Base-by-base conservation (phyloP, 2,797 vertebrate species). In the Delichon dasypus region DNA sequence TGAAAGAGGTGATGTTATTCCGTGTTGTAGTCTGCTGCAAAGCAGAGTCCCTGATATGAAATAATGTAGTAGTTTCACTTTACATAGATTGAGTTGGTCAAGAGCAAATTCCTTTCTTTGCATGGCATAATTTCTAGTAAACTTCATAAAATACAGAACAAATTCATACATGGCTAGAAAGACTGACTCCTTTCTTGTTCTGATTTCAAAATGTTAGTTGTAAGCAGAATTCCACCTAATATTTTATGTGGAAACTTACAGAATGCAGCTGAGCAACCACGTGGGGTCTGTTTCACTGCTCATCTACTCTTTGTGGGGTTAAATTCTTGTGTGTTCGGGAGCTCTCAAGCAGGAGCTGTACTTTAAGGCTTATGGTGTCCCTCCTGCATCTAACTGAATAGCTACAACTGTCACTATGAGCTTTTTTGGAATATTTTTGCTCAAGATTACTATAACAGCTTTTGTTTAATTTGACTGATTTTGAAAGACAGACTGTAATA, bases 381-480 rank as follows among this genome's bases (percentile, higher is more conserved):
- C 9, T 11, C 12, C 8, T 42, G 22, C 11, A 25, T 60, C 34
- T 83, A 16, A 26, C 8, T 75, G 25, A 76, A 38, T 38, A 57
- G 27, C 7, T 58, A 36, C 44, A 29, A 9, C n/a, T 51, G 9
- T 48, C 47, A 36, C 38, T 36, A 3, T 25, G 14, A 72, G n/a
- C 34, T 50, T 60, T 70, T 80, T 71, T 53, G 2, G 16, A 36
- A 23, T 51, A 60, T 17, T 89, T 88, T 72, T 54, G 25, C 23
- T 65, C 16, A 66, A 64, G 55, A 26, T 0, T 1, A 6, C 40
- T 40, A 0, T 51, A 54, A 20, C 20, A 50, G 7, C 13, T 47
- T 30, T 40, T 58, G n/a, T 51, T 40, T 48, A 19, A 30, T n/a
- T 23, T 72, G 30, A 19, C 62, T 80, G 55, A 50, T 74, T 71